Percentiles rank a stretch among this genome's conserved stretches.
These are phyloP conservation scores for Mellivora capensis DNA, from an alignment of 2,113 vertebrate species.

Conservation along the genomic window DNA sequence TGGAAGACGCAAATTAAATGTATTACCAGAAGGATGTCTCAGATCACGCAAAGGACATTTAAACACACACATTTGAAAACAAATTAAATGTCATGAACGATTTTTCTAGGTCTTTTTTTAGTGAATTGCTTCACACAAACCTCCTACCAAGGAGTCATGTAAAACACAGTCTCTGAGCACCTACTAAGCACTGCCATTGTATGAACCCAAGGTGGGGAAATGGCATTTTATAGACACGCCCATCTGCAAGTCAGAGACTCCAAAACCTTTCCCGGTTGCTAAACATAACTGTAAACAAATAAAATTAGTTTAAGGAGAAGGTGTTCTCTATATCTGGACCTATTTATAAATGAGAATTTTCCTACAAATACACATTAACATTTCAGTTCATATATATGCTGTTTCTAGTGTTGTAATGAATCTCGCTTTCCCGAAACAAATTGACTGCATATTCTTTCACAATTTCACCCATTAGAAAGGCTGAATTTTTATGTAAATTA, in stretches of 20 bases:
- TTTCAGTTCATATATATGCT: background rate
- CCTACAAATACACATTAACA: background rate
- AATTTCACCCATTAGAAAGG: background rate
- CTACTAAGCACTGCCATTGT: background rate
- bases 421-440: background rate
- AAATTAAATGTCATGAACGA: constrained; percentile 71
- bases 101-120: background rate
- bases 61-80: constrained; percentile 66
- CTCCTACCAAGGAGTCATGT: background rate
- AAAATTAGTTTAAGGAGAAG: background rate
- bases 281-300: background rate
- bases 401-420: background rate
- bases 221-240: background rate
- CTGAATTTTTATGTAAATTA: background rate
- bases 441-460: background rate
- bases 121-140: background rate
- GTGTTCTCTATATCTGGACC: background rate
- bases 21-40: constrained; percentile 56
- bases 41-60: constrained; percentile 57
- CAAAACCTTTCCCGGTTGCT: background rate
- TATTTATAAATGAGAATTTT: background rate
- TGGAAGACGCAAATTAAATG: constrained; percentile 65
- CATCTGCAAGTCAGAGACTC: background rate
- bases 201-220: background rate
- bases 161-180: background rate